A percentile compares a stretch with the other conserved stretches of the same genome.
These are phyloP conservation scores for Pheucticus melanocephalus DNA, from an alignment of 2,113 vertebrate species.

Conservation along the genomic window DNA sequence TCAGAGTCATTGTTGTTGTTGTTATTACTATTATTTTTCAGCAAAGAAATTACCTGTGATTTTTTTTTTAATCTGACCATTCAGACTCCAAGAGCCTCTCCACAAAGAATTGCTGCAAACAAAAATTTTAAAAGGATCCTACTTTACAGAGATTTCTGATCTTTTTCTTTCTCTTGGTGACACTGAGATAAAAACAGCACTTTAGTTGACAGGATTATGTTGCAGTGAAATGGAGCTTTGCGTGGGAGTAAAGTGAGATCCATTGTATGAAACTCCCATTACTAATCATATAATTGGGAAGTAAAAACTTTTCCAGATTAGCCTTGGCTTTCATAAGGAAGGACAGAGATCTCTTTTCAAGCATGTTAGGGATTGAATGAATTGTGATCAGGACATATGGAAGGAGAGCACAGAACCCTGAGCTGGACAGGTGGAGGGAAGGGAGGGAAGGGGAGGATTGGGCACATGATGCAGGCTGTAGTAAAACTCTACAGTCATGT, in stretches of 20 bases:
- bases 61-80: neutral
- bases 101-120: neutral
- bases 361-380: neutral
- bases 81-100: neutral
- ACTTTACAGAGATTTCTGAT: neutral
- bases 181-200: neutral
- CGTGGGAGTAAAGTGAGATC: neutral
- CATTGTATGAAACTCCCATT: neutral
- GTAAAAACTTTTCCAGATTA: slow-evolving; percentile 24
- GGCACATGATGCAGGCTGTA: neutral
- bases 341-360: neutral
- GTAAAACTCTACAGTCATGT: neutral
- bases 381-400: neutral
- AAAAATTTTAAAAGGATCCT: neutral
- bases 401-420: neutral
- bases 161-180: neutral
- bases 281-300: slow-evolving; percentile 15
- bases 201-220: neutral
- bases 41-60: neutral
- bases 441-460: neutral
- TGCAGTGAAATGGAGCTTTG: neutral
- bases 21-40: neutral
- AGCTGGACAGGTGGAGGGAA: neutral
- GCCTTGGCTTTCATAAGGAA: neutral
- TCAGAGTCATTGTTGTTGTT: neutral